Conservation (phyloP, 37 sponge, comb jelly and placozoan species). For the Oopsacas minuta region DNA sequence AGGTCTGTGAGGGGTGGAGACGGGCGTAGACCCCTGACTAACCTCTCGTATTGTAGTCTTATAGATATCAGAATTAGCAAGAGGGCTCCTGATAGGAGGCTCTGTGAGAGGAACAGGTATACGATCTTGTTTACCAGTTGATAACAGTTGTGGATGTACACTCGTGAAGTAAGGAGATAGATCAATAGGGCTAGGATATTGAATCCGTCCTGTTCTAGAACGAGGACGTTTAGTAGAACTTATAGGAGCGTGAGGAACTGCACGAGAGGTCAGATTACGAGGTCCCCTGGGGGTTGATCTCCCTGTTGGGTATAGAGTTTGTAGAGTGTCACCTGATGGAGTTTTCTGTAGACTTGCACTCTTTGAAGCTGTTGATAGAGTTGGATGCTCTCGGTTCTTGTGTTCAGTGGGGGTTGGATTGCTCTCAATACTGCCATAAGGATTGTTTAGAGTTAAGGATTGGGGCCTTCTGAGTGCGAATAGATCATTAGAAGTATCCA, state of each 20-base stretch:
- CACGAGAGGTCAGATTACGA: neutral
- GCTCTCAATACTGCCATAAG: neutral
- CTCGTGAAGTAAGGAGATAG: neutral
- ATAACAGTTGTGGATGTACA: neutral
- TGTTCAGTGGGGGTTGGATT: neutral
- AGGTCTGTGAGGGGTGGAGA: neutral
- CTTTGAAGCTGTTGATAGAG: neutral
- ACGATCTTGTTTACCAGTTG: neutral
- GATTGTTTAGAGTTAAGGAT: neutral
- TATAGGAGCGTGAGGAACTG: neutral
- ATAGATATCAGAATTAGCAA: neutral
- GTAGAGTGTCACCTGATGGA: neutral
- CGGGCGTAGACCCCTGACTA: neutral
- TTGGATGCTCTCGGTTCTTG: neutral
- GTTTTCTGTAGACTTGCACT: neutral
- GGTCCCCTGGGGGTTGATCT: neutral
- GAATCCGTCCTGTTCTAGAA: neutral
- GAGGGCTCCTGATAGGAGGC: neutral
- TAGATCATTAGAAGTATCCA: neutral
- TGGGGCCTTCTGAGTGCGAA: neutral
- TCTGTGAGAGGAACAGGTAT: neutral
- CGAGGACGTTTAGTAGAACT: neutral
- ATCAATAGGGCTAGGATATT: neutral
- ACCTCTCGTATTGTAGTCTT: neutral
- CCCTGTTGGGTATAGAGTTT: neutral